phyloP scores from a whole-genome alignment of 2,113 vertebrate genomes.

The Myiagra hebetior region DNA sequence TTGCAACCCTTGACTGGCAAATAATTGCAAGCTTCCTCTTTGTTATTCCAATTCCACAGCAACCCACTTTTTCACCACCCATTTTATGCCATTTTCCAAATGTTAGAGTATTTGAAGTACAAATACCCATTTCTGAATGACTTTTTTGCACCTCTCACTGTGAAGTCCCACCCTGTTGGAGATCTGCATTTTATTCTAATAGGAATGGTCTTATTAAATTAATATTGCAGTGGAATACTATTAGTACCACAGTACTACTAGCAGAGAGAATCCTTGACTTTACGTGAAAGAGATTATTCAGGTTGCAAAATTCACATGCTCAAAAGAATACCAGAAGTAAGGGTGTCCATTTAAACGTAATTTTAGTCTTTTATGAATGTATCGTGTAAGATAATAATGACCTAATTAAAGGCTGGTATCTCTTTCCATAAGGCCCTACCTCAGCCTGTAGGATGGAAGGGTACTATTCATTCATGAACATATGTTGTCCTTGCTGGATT shows the following conservation, averaged over 20 bases:
- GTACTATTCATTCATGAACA: neutral
- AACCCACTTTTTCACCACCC: neutral
- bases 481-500: neutral
- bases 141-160: neutral
- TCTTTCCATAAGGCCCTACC: neutral
- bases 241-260: neutral
- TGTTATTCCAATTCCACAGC: neutral
- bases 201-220: neutral
- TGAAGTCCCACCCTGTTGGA: neutral
- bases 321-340: neutral
- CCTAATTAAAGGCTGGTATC: neutral
- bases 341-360: neutral
- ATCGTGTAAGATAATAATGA: neutral
- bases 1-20: neutral
- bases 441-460: neutral
- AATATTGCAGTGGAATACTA: neutral
- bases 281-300: neutral
- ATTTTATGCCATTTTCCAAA: neutral
- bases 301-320: neutral
- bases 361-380: neutral
- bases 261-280: neutral
- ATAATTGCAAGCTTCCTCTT: neutral
- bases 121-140: neutral
- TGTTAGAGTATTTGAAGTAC: neutral
- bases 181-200: neutral